A percentile compares a stretch with the other conserved stretches of the same genome.
Conservation (phyloP, 1,140 invertebrate species). For the Globodera ellingtonae region DNA sequence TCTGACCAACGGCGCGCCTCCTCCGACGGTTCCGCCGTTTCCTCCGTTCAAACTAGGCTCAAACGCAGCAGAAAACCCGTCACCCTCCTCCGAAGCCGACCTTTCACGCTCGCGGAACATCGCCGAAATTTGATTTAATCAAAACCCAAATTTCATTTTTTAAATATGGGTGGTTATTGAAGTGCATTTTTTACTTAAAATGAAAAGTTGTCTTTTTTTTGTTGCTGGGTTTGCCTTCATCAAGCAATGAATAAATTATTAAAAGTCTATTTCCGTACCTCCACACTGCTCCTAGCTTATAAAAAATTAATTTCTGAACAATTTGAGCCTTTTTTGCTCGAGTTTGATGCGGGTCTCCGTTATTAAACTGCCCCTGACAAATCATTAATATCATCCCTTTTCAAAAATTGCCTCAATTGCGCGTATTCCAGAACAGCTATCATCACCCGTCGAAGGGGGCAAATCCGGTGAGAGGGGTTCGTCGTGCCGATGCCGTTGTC, state of each 20-base stretch:
- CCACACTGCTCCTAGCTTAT: too few species aligned
- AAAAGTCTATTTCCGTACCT: too few species aligned
- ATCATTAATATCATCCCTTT: background rate
- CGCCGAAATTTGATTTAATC: background rate
- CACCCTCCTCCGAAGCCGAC: conserved; percentile 23
- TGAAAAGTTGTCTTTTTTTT: too few species aligned
- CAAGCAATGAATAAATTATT: too few species aligned
- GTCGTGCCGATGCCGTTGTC: background rate
- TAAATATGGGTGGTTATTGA: too few species aligned
- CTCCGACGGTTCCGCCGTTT: background rate
- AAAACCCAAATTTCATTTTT: background rate
- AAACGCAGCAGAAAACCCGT: conserved; percentile 39
- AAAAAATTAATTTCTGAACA: too few species aligned
- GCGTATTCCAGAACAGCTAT: conserved; percentile 25
- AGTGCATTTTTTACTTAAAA: too few species aligned
- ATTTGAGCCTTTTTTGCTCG: too few species aligned
- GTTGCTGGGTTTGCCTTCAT: too few species aligned
- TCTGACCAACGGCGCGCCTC: conserved; percentile 55
- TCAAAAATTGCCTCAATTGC: conserved; percentile 45
- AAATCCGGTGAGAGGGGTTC: conserved; percentile 14
- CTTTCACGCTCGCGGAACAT: background rate
- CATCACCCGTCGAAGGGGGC: background rate
- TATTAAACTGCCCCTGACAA: too few species aligned
- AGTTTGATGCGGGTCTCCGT: too few species aligned
- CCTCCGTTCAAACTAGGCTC: conserved; percentile 20